Base-by-base conservation (phyloP, 2,113 vertebrate species). In the Anseranas semipalmata region DNA sequence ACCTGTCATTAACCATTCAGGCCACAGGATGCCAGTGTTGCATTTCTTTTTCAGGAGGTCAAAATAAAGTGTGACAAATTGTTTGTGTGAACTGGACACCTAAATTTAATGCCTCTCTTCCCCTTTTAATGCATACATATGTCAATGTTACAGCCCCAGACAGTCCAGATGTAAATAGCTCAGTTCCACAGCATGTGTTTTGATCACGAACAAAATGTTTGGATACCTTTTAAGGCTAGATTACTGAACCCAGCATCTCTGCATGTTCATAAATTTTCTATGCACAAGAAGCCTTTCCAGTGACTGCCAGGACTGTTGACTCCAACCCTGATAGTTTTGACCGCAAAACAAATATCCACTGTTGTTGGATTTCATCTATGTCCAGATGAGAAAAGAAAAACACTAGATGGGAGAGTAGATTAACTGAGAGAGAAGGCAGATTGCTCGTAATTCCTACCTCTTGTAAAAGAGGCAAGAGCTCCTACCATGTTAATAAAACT, bases 11-110 rank as follows among this genome's bases (percentile, higher is more conserved):
- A 97, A 79, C 84, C 56, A 37, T 22, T 89, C 4, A 28, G 67
- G 90, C 97, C 98, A 97, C 97, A 96, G 97, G 98, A 97, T 96
- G 97, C 97, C 97, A 97, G 94, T 97, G 95, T 96, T 96, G 97
- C 90, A 67, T 97, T 90, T 97, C 82, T 89, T 96, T 97, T 94
- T 46, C 71, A 35, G 74, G 15, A 94, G 58, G 89, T 75, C 53
- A 72, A 85, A 82, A 66, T 59, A 58, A 74, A 65, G n/a, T 2
- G 6, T 0, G 4, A 87, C 85, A 91, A 89, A 80, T 21, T 3
- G 1, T 60, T 91, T 74, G 28, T 1, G 3, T 50, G 53, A 89
- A 58, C 58, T 10, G 46, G 80, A 70, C 70, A 66, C 84, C 60
- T 70, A 73, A 27, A 76, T 85, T 87, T 76, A 87, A 79, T 58